These are phyloP conservation scores for Dasypolia templi DNA, from an alignment of 2,888 invertebrate genomes.

Conservation along the genomic window DNA sequence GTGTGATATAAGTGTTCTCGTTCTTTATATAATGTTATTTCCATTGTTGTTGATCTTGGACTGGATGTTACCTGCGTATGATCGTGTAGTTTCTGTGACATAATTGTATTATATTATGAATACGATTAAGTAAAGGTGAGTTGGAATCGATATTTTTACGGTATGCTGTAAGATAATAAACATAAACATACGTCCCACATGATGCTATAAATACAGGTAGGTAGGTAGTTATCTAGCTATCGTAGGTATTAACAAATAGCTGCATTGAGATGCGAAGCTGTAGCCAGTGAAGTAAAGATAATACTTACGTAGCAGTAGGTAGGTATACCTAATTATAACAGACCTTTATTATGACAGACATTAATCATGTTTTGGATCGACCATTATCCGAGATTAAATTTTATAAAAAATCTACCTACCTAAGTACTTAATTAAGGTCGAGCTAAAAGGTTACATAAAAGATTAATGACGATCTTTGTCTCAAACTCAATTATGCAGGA, in stretches of 20 bases:
- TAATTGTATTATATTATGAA: slow-evolving; percentile 57
- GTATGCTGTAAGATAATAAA: slow-evolving; percentile 28
- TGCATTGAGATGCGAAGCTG: slow-evolving; percentile 11
- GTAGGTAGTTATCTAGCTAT: slow-evolving; percentile 3
- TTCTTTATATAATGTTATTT: slow-evolving; percentile 68
- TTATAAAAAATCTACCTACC: slow-evolving; percentile 1
- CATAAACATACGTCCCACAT: slow-evolving; percentile 30
- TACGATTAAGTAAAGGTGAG: slow-evolving; percentile 70
- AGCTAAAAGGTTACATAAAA: slow-evolving; percentile 34
- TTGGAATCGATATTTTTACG: slow-evolving; percentile 41
- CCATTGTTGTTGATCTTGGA: slow-evolving; percentile 67
- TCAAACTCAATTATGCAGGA: background rate
- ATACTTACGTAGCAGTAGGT: slow-evolving; percentile 18
- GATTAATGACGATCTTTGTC: background rate
- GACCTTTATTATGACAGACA: slow-evolving; percentile 33
- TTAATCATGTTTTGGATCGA: slow-evolving; percentile 8
- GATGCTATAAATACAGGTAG: slow-evolving; percentile 22
- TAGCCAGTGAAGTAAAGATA: slow-evolving; percentile 35
- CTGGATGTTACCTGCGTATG: slow-evolving; percentile 43
- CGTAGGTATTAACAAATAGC: slow-evolving; percentile 42
- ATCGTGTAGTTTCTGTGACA: slow-evolving; percentile 55
- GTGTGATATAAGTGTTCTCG: slow-evolving; percentile 55
- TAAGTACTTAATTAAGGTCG: background rate
- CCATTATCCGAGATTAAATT: background rate
- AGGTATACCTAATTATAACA: slow-evolving; percentile 33